Conservation (phyloP, 1,140 invertebrate genomes). For the Cylas formicarius region DNA sequence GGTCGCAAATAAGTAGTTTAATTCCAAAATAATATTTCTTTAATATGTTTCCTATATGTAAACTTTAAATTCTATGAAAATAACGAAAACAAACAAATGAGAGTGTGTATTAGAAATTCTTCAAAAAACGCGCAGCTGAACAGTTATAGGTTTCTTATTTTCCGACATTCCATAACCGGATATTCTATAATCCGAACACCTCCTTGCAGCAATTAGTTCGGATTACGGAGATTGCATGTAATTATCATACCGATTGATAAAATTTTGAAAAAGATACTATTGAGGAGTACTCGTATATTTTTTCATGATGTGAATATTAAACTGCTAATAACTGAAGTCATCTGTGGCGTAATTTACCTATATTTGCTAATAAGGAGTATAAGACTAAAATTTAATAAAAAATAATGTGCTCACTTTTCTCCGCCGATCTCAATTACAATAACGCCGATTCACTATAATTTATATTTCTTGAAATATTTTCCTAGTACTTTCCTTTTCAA, state of each 20-base stretch:
- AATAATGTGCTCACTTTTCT: constrained; percentile 18
- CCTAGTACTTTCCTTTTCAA: too few relatives aligned
- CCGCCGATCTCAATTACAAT: constrained; percentile 12
- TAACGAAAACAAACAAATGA: too few relatives aligned
- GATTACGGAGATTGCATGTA: constrained; percentile 9
- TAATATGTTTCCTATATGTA: too few relatives aligned
- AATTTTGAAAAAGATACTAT: constrained; percentile 13
- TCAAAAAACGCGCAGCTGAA: too few relatives aligned
- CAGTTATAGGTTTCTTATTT: too few relatives aligned
- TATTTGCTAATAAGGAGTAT: constrained; percentile 3
- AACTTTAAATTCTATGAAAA: too few relatives aligned
- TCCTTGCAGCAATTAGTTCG: constrained; percentile 10
- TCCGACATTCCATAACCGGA: too few relatives aligned
- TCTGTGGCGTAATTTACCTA: constrained; percentile 8
- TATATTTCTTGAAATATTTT: too few relatives aligned
- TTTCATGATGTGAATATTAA: constrained; percentile 10
- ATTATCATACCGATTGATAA: constrained; percentile 13
- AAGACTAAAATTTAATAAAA: constrained; percentile 11
- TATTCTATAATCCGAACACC: too few relatives aligned
- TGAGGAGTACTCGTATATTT: constrained; percentile 11
- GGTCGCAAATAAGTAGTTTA: too few relatives aligned
- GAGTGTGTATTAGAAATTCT: too few relatives aligned
- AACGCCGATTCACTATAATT: constrained; percentile 12
- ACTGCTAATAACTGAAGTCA: constrained; percentile 13
- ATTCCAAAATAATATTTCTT: too few relatives aligned